These are phyloP conservation scores for Pollenia griseotomentosa DNA, from an alignment of 2,888 invertebrate genomes.

Conservation along the genomic window DNA sequence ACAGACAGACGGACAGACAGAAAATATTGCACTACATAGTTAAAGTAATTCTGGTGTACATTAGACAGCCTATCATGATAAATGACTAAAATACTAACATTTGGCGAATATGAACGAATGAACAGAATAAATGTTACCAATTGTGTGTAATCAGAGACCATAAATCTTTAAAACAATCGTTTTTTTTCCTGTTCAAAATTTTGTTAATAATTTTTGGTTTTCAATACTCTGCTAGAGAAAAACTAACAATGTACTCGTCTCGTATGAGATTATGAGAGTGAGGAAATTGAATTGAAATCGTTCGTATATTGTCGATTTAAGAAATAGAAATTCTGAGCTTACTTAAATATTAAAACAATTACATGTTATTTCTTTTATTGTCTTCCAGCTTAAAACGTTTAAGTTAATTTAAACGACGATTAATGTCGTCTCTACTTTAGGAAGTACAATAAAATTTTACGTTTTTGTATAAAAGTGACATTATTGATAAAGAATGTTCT, in stretches of 20 bases:
- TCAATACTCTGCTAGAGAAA: conserved; percentile 8
- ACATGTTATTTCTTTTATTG: neutral
- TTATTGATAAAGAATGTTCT: conserved; percentile 35
- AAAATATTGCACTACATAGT: conserved; percentile 59
- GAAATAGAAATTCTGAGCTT: conserved; percentile 30
- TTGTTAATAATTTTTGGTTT: conserved; percentile 47
- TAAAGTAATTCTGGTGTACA: conserved; percentile 72
- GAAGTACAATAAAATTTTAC: conserved; percentile 20
- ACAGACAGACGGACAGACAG: conserved; percentile 9
- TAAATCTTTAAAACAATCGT: conserved; percentile 73
- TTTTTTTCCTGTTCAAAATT: conserved; percentile 1
- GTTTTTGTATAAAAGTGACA: conserved; percentile 41
- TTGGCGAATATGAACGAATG: conserved; percentile 66
- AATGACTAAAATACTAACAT: conserved; percentile 70
- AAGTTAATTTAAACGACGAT: conserved; percentile 38
- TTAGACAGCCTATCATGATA: conserved; percentile 72
- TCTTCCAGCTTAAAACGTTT: conserved; percentile 23
- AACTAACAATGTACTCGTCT: neutral
- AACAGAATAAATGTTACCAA: conserved; percentile 63
- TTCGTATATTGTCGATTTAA: conserved; percentile 11
- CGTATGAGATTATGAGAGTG: neutral
- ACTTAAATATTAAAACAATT: neutral
- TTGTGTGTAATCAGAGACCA: conserved; percentile 75
- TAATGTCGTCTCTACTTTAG: conserved; percentile 29
- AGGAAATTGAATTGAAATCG: conserved; percentile 58